Evolutionary conservation across 1,140 invertebrate genomes (phyloP), one percentile per base, ranked within the genome.

Genomic region (Dolichoris vasculosae): DNA sequence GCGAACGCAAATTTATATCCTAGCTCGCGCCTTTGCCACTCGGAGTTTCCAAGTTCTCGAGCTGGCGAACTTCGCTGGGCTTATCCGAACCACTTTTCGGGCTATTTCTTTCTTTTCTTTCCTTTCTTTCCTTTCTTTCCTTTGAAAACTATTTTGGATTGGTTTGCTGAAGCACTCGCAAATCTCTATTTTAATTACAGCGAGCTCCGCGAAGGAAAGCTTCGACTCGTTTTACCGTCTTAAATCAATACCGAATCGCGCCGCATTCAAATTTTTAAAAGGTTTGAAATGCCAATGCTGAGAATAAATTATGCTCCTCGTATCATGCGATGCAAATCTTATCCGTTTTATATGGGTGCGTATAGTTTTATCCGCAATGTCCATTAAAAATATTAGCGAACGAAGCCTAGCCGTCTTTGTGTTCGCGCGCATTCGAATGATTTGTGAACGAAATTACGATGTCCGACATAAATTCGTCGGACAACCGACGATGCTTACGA

Each of bases 371-470:
- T 69, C 30, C 23, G 43, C 35, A 13, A 23, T 2, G 32, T 32
- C 0, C 48, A 32, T 23, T 26, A 63, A 79, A 63, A 79, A 32
- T 59, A n/a, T 4, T 3, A 35, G 59, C 38, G 9, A 46, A 59
- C 17, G 51, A 77, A 23, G n/a, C 51, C 78, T 80, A 9, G 59
- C 26, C 30, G 76, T 59, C 3, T 71, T 73, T 67, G 63, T 81
- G 79, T 40, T 69, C 38, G 71, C 38, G 30, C 32, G 51, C 46
- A 35, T 38, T 35, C 26, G 69, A 83, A 17, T 83, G 81, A 83
- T 83, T 83, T 83, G 81, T 71, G 69, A 55, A 76, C 26, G 55
- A 83, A 83, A 75, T 83, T 30, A 76, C 81, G 64, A 38, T n/a
- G 69, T 13, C 23, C 38, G 51, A 63, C 46, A 38, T 82, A 71